Base-by-base conservation (phyloP, 2,888 invertebrate species). In the Nephrocerus scutellatus region DNA sequence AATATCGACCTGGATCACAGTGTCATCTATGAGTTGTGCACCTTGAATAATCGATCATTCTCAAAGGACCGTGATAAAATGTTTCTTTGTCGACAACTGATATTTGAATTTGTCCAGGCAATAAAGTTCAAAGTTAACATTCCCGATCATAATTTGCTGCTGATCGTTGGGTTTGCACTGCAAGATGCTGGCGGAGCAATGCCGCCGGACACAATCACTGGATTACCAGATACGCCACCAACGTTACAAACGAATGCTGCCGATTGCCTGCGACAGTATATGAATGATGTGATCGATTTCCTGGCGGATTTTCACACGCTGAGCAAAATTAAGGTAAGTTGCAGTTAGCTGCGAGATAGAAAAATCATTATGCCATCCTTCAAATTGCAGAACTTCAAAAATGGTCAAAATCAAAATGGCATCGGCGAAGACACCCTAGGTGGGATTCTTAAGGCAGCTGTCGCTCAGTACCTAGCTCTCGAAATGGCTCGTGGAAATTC, bases 361-460 rank as follows among this genome's bases (percentile, higher is more conserved):
- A 37, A 15, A 19, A 14, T 7, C 12, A 4, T 5, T 24, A 10
- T n/a, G n/a, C n/a, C n/a, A n/a, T n/a, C n/a, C n/a, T n/a, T n/a
- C n/a, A n/a, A n/a, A 20, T 19, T 22, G 9, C 38, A 63, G 64
- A 63, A 65, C 40, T 59, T 62, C 15, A 62, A 66, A 50, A 84
- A 82, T 66, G 82, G 80, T 5, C 70, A 71, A 36, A 65, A 69
- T 16, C 71, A 71, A 65, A 80, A 72, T 60, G 84, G 89, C 40
- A 70, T 92, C 43, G 90, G 93, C 63, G 95, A 96, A 66, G 96
- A 97, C 66, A 95, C 96, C 0, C 71, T 99, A 18, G 97, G 97
- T 2, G 95, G 95, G 2, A 87, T 92, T 33, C 76, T 99, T 36
- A 98, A 98, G 70, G 92, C 95, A 26, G 93, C 91, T 16, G 80